Evolutionary conservation across 2,113 vertebrate genomes (phyloP), one percentile per base, ranked within the genome.

Genomic region (Crocuta crocuta): DNA sequence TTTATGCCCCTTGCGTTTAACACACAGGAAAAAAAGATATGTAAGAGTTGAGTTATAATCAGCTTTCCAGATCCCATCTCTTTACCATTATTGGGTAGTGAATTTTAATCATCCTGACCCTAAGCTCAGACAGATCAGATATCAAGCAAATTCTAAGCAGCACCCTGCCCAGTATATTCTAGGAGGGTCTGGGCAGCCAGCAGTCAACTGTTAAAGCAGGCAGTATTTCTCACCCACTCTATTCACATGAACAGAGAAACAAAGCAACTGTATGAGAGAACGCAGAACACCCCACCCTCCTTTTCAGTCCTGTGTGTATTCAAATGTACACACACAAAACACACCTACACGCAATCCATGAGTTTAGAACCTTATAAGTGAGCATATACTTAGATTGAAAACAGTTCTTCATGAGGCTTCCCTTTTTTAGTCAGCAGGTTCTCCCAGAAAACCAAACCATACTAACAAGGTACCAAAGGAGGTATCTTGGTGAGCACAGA

Each of bases 401-500:
- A 92, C 35, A 35, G 13, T 55, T 83, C 76, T 85, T 45, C 84
- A 63, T 16, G 45, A 45, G 65, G 17, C 10, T 33, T 45, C 71
- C 28, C 61, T 43, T 87, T 73, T 87, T 80, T 17, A 68, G 33
- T 31, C 4, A 48, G n/a, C 70, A 83, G 71, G 31, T 53, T 66
- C n/a, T 74, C 88, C 70, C 95, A 94, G 74, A 35, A 89, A 97
- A 63, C 39, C 63, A 53, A 81, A 78, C 0, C 35, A 10, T 23
- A 70, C 74, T 17, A 45, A 58, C 6, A 35, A 65, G 35, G 58
- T 26, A 43, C 26, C 7, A 16, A 45, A 70, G 4, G 23, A 58
- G 26, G 50, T 21, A 24, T 68, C 45, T 89, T 23, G 9, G 24
- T 50, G 6, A 88, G 43, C 4, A 0, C 1, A 53, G 45, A 68